Evolutionary conservation across 2,888 invertebrate genomes (phyloP).

Genomic region (Pristionchus entomophagus): DNA sequence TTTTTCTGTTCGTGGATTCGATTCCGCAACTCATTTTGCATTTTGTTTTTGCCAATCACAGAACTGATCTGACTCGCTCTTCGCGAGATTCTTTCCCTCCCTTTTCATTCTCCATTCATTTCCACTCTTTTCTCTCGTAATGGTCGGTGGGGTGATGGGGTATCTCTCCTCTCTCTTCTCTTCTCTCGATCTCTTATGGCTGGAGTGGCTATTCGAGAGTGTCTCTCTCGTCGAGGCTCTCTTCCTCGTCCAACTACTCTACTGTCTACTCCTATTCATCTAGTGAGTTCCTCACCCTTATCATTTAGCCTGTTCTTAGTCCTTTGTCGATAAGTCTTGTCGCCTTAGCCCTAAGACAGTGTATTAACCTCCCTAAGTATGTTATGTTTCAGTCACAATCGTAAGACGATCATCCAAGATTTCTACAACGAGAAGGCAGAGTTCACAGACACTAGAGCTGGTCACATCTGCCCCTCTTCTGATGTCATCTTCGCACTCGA

Average conservation of each 20-base stretch:
- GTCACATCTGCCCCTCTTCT: constrained; percentile 38
- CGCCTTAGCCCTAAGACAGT: not conserved
- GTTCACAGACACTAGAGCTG: not conserved
- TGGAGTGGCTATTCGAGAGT: not conserved
- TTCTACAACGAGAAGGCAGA: not conserved
- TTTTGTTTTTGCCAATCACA: too few relatives aligned
- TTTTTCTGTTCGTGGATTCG: not conserved
- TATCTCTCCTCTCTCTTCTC: not conserved
- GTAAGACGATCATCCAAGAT: constrained; percentile 32
- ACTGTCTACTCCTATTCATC: not conserved
- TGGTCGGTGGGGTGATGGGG: not conserved
- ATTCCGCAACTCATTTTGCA: not conserved
- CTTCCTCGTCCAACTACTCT: constrained; percentile 15
- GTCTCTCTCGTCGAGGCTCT: not conserved
- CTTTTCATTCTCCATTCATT: not conserved
- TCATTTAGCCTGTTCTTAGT: not conserved
- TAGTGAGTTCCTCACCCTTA: not conserved
- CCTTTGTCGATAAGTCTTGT: not conserved
- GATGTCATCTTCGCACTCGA: constrained; percentile 29
- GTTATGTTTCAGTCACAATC: constrained; percentile 10
- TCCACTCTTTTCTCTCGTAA: not conserved
- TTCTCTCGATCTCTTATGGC: not conserved
- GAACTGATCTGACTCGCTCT: not conserved
- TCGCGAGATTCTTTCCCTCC: not conserved
- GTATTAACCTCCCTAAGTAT: not conserved